Evolutionary conservation across 2,888 invertebrate species (phyloP).

Genomic region (Girardia tigrina): DNA sequence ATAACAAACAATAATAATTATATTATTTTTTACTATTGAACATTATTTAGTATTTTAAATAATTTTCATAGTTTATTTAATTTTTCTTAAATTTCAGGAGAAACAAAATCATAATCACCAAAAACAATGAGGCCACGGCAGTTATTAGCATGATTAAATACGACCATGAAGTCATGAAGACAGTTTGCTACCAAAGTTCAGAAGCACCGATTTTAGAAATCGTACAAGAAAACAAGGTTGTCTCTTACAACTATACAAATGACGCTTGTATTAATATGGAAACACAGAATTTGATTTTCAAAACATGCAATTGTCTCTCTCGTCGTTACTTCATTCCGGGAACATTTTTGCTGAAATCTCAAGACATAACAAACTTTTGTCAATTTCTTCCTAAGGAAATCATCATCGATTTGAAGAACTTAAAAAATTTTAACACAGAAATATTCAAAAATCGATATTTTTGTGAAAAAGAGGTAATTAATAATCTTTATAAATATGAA

Average conservation of each 20-base stretch:
- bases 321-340: background rate
- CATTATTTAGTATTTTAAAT: too few species aligned
- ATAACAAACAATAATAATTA: too few species aligned
- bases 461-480: background rate
- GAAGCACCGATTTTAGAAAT: background rate
- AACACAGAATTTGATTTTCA: background rate
- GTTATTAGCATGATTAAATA: background rate
- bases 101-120: background rate
- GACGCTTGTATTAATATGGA: background rate
- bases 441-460: background rate
- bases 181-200: background rate
- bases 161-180: background rate
- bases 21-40: too few species aligned
- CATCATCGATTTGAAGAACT: background rate
- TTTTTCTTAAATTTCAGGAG: too few species aligned
- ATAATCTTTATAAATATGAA: background rate
- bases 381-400: background rate
- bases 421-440: background rate
- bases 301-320: slow-evolving; percentile 6
- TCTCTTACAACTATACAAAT: background rate
- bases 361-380: background rate
- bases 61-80: too few species aligned
- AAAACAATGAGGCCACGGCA: background rate
- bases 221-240: background rate
- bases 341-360: background rate